Base-by-base conservation (phyloP, 2,888 invertebrate genomes). In the Ceramica pisi region DNA sequence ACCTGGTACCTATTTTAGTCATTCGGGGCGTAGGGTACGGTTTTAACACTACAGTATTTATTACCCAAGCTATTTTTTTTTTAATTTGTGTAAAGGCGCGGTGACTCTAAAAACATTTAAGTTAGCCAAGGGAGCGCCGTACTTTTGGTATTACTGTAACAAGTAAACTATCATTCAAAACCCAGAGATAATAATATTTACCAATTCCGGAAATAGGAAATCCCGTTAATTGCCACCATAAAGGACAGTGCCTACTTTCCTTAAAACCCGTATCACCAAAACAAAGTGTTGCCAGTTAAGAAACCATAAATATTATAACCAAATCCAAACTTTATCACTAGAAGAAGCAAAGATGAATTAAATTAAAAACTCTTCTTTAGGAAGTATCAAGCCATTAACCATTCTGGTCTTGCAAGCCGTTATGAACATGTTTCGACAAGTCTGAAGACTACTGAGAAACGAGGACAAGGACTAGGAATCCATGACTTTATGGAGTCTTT, bases 351-450 rank as follows among this genome's bases (percentile, higher is more conserved):
- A 73, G 38, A 62, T 70, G 70, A 70, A 84, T 75, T 62, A 77
- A 76, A 80, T 83, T 75, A 82, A 66, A 72, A 66, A 72, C 21
- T 60, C 76, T 78, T 67, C 61, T 80, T 86, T 78, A 80, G 81
- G 83, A 82, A 82, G 82, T 80, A 67, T 61, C 67, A 68, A 72
- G 73, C 73, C 67, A 77, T 84, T 81, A 78, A 67, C 56, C 23
- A 84, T 82, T 85, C 81, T 75, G 66, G 71, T 75, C 77, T 65
- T 69, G 72, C 61, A 67, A 69, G 74, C 70, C 80, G 82, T 84
- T 85, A 78, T 71, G 69, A 77, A 76, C 86, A 78, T 76, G 86
- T 86, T 78, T 73, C 78, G 63, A 86, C 86, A 75, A 72, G 85
- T 86, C 70, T 65, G 80, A 76, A 71, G 70, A 70, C 77, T 82